Evolutionary conservation across 2,797 vertebrate species (phyloP).

Genomic region (Thripadectes ignobilis): DNA sequence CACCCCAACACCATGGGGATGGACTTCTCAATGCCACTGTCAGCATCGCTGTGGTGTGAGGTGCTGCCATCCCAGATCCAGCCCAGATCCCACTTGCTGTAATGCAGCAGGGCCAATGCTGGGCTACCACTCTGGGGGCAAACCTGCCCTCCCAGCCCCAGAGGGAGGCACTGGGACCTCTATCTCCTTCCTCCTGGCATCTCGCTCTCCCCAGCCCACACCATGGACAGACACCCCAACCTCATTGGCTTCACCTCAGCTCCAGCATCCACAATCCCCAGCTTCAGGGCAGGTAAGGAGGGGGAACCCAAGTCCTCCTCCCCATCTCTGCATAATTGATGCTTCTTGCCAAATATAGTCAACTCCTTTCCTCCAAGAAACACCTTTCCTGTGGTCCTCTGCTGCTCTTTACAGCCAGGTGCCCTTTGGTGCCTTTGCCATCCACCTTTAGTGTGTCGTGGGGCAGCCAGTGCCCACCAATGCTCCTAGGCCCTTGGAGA

Average conservation of each 20-base stretch:
- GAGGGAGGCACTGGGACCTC: background rate
- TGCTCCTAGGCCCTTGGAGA: background rate
- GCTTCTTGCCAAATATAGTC: constrained; percentile 2
- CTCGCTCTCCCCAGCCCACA: background rate
- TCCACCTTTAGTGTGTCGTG: background rate
- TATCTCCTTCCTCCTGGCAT: background rate
- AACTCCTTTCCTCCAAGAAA: background rate
- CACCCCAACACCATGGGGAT: rapidly evolving
- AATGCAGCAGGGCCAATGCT: background rate
- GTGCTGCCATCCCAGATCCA: background rate
- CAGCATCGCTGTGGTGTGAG: rapidly evolving
- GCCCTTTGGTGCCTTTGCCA: background rate
- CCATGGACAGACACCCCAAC: background rate
- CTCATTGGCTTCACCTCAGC: background rate
- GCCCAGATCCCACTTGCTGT: background rate
- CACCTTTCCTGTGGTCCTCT: background rate
- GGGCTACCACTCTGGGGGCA: rapidly evolving
- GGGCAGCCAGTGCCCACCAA: background rate
- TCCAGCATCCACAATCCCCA: background rate
- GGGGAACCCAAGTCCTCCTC: background rate
- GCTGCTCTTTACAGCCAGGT: background rate
- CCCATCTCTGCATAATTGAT: background rate
- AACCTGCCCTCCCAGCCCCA: background rate
- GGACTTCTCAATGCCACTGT: background rate
- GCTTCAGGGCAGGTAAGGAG: rapidly evolving